Base-by-base conservation (phyloP, 2,888 invertebrate genomes). In the Folsomia manolachei region DNA sequence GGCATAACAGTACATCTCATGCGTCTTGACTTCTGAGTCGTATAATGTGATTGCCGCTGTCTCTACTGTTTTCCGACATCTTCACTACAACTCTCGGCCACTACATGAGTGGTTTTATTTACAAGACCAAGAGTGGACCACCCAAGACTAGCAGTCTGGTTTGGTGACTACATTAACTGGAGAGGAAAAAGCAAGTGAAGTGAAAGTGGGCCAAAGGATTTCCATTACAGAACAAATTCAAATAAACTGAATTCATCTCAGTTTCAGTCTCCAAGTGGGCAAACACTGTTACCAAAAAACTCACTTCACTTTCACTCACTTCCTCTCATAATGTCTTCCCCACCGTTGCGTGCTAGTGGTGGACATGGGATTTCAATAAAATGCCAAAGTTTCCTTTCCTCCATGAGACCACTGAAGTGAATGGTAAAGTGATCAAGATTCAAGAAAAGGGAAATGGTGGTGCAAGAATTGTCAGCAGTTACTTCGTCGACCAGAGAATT, bases 281-380 rank as follows among this genome's bases (percentile, higher is more conserved):
- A 56, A 56, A 56, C 56, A n/a, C 56, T 21, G 21, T 7, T n/a
- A 7, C n/a, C 56, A 56, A 7, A 56, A 19, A 18, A 56, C 18
- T 19, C 19, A 56, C n/a, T 56, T 56, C 39, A 39, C 39, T 56
- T 56, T 56, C 56, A n/a, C n/a, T 21, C 56, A 51, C 56, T 56
- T n/a, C n/a, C n/a, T n/a, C n/a, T n/a, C n/a, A n/a, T n/a, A n/a
- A n/a, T n/a, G n/a, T 19, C 56, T 56, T 51, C 56, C 56, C 39
- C 39, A 39, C 4, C 39, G 4, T 14, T n/a, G n/a, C n/a, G n/a
- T n/a, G n/a, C n/a, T n/a, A n/a, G n/a, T n/a, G n/a, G n/a, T n/a
- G n/a, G n/a, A n/a, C n/a, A n/a, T 39, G 14, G 39, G 14, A 39
- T 9, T 14, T 39, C 39, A 39, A 9, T 39, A 14, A 39, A 39